phyloP scores from a whole-genome alignment of 1,140 invertebrate genomes.

The Polypedilum vanderplanki region DNA sequence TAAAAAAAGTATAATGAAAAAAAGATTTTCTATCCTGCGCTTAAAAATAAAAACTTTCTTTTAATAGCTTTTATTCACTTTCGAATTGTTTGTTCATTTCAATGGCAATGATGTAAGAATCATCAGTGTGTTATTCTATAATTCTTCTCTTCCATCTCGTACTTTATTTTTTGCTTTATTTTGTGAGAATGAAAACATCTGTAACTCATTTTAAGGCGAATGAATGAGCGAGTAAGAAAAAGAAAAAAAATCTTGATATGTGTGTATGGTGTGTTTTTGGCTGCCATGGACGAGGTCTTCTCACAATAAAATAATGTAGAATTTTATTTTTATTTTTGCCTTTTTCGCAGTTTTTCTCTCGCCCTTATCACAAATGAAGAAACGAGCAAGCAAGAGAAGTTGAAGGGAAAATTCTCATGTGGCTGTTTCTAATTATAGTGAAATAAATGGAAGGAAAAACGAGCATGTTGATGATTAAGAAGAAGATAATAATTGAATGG shows the following conservation, averaged over 20 bases:
- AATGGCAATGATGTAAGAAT: conserved; percentile 9
- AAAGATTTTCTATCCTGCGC: no score
- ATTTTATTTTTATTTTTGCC: conserved; percentile 17
- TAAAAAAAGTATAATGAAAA: no score
- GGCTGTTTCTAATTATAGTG: conserved; percentile 7
- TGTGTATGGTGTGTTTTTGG: not conserved
- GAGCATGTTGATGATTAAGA: not conserved
- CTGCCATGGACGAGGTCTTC: not conserved
- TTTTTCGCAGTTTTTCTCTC: not conserved
- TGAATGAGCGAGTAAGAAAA: not conserved
- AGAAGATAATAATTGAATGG: conserved; percentile 9
- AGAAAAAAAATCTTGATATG: conserved; percentile 15
- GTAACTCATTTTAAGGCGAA: conserved; percentile 15
- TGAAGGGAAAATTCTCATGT: conserved; percentile 6
- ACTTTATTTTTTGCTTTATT: not conserved
- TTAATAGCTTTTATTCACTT: not conserved
- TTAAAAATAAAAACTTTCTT: not conserved
- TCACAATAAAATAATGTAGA: conserved; percentile 24
- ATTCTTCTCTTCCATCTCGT: not conserved
- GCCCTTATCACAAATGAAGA: not conserved
- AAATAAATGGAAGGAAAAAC: not conserved
- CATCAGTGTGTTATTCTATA: not conserved
- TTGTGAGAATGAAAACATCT: conserved; percentile 20
- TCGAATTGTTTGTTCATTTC: conserved; percentile 11
- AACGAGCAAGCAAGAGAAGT: not conserved